Conservation (phyloP, 2,113 vertebrate genomes). For the Fulmarus glacialis region DNA sequence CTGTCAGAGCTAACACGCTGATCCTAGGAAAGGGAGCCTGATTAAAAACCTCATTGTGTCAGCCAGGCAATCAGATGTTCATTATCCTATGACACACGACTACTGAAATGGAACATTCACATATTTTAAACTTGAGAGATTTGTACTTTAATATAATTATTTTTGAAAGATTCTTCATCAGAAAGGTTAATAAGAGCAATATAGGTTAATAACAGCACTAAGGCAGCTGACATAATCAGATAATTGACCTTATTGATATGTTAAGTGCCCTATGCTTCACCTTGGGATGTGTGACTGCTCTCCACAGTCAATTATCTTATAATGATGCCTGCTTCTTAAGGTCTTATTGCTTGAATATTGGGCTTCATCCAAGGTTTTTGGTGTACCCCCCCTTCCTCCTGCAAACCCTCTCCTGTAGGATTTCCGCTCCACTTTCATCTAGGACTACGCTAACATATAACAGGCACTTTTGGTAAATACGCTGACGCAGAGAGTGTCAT, state of each 20-base stretch:
- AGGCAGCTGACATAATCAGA: conserved; percentile 67
- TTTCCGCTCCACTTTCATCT: conserved; percentile 5
- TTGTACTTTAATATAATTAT: conserved; percentile 80
- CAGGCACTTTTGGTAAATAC: background rate
- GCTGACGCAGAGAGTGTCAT: background rate
- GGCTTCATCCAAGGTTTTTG: background rate
- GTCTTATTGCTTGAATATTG: conserved; percentile 2
- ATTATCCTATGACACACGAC: conserved; percentile 67
- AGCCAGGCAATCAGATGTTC: conserved; percentile 66
- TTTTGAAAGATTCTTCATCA: conserved; percentile 80
- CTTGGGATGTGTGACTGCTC: conserved; percentile 60
- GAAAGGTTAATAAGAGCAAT: conserved; percentile 80
- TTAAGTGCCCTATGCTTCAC: conserved; percentile 70
- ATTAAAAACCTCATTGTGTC: conserved; percentile 64
- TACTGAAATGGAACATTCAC: conserved; percentile 69
- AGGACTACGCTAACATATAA: background rate
- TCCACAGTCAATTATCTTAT: conserved; percentile 69
- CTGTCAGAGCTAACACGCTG: conserved; percentile 20
- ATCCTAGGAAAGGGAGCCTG: conserved; percentile 37
- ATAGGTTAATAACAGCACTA: conserved; percentile 72
- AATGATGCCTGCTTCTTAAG: conserved; percentile 36
- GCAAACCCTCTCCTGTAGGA: background rate
- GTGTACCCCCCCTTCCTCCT: background rate
- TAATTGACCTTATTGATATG: conserved; percentile 79
- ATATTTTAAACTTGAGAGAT: conserved; percentile 70